A percentile compares a stretch with the other conserved stretches of the same genome.
These are phyloP conservation scores for Limonius californicus DNA, from an alignment of 1,140 invertebrate species.

Conservation along the genomic window DNA sequence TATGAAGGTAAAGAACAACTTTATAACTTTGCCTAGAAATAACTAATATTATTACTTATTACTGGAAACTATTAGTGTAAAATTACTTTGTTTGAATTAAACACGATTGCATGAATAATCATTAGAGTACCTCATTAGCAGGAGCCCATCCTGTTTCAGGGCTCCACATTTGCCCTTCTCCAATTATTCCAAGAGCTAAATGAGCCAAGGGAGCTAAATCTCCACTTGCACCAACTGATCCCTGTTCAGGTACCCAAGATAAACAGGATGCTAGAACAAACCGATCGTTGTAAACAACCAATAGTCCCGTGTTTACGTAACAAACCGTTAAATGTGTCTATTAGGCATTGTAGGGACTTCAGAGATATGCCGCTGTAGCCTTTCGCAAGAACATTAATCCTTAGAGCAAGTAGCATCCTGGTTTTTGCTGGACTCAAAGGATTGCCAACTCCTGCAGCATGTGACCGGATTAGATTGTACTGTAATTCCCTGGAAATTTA, in stretches of 20 bases:
- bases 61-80: too few relatives aligned
- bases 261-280: conserved; percentile 59
- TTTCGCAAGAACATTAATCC: conserved; percentile 72
- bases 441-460: conserved; percentile 66
- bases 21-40: too few relatives aligned
- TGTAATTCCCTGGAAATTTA: conserved; percentile 52
- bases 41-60: too few relatives aligned
- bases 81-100: too few relatives aligned
- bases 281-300: too few relatives aligned
- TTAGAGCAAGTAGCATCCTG: conserved; percentile 65
- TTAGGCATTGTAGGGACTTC: conserved; percentile 57
- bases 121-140: conserved; percentile 63
- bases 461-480: conserved; percentile 67
- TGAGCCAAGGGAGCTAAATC: conserved; percentile 71
- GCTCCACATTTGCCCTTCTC: conserved; percentile 79
- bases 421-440: conserved; percentile 61
- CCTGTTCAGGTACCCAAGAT: conserved; percentile 72
- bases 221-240: conserved; percentile 70
- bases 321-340: conserved; percentile 69
- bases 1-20: too few relatives aligned
- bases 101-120: too few relatives aligned
- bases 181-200: conserved; percentile 65
- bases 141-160: conserved; percentile 67
- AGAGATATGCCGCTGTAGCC: conserved; percentile 69
- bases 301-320: background rate